phyloP scores from a whole-genome alignment of 2,888 invertebrate species.

The Cryptus viduatorius region DNA sequence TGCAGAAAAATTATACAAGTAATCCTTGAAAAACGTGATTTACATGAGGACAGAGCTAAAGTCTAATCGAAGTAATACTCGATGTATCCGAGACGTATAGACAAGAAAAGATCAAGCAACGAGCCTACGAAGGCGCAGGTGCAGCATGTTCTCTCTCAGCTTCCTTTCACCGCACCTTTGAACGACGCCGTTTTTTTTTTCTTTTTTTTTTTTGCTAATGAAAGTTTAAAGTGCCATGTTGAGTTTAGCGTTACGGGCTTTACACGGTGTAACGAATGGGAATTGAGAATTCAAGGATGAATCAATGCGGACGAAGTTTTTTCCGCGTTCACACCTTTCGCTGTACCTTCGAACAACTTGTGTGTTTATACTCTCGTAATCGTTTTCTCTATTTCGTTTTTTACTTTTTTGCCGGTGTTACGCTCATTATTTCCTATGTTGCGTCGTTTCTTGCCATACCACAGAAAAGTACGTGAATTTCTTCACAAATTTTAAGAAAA shows the following conservation, averaged over 20 bases:
- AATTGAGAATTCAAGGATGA: constrained; percentile 35
- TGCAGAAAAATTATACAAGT: neutral
- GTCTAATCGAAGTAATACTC: neutral
- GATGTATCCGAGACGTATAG: neutral
- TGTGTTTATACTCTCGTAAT: too few relatives aligned
- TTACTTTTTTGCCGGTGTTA: too few relatives aligned
- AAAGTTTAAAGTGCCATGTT: constrained; percentile 38
- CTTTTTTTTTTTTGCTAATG: constrained; percentile 63
- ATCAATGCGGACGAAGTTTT: constrained; percentile 20
- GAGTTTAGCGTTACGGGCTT: constrained; percentile 5
- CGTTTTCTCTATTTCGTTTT: too few relatives aligned
- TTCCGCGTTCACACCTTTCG: constrained; percentile 27
- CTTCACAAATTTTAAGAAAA: too few relatives aligned
- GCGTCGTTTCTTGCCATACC: too few relatives aligned
- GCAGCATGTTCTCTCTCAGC: constrained; percentile 61
- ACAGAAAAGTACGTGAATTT: too few relatives aligned
- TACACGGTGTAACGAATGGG: neutral
- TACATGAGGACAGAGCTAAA: constrained; percentile 3
- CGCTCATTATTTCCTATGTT: too few relatives aligned
- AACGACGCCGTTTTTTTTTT: constrained; percentile 47
- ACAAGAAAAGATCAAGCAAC: constrained; percentile 41
- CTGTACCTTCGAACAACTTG: neutral
- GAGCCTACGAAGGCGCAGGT: constrained; percentile 63
- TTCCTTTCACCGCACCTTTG: constrained; percentile 78
- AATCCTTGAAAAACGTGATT: constrained; percentile 1